These are phyloP conservation scores for Callocephalon fimbriatum DNA, from an alignment of 2,113 vertebrate genomes.

Conservation along the genomic window DNA sequence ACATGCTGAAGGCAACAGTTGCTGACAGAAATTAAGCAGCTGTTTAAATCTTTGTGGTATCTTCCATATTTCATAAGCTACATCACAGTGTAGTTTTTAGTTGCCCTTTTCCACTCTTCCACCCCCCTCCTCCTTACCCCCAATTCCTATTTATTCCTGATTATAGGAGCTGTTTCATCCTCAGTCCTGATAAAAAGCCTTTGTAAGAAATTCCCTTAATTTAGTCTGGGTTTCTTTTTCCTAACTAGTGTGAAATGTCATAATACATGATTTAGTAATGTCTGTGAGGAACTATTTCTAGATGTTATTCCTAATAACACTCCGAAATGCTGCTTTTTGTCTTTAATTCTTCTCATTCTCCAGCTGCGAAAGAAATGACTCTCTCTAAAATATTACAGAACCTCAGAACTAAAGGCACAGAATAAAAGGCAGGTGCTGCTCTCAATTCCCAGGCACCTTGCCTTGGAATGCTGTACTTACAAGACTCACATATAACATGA, in stretches of 20 bases:
- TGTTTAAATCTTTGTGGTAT: constrained; percentile 9
- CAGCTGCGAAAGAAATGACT: background rate
- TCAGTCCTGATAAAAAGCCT: background rate
- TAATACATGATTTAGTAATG: background rate
- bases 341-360: background rate
- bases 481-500: background rate
- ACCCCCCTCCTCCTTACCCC: background rate
- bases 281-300: background rate
- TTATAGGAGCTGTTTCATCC: background rate
- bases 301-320: background rate
- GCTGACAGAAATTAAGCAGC: constrained; percentile 37
- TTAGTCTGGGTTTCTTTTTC: background rate
- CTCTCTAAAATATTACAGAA: background rate
- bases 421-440: background rate
- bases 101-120: background rate
- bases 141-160: background rate
- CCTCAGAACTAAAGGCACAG: background rate
- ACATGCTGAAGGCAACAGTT: constrained; percentile 9
- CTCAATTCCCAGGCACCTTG: background rate
- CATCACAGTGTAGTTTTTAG: background rate
- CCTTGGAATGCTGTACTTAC: background rate
- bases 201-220: background rate
- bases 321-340: background rate
- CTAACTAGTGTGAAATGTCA: background rate
- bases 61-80: constrained; percentile 4